Base-by-base conservation (phyloP, 2,797 vertebrate genomes). In the Brachyrhaphis roseni region DNA sequence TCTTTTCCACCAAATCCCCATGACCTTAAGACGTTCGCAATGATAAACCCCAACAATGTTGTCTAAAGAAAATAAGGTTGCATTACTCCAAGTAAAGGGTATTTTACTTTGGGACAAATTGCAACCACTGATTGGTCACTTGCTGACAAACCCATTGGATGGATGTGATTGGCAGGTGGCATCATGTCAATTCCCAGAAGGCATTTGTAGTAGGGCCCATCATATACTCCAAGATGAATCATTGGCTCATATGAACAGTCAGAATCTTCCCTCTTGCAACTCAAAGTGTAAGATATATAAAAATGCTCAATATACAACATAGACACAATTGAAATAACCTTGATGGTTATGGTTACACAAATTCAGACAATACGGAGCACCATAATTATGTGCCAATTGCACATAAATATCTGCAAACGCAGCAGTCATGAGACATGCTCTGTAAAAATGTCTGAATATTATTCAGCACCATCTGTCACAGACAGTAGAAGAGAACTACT, bases 391-490 rank as follows among this genome's bases (percentile, higher is more conserved):
- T 39, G 18, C 23, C 51, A 49, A 68, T 16, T 39, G 8, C 34
- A 49, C 34, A 51, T 23, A 77, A 68, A 77, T 49, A 11, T 18
- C 34, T 70, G 18, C 49, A 57, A 57, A 16, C 4, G 55, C 3
- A 1, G 12, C 8, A 11, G 16, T 76, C 26, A 26, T n/a, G 62
- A 51, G 12, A 49, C 31, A 77, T 77, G 41, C 41, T 55, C 16
- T 47, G 13, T 45, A 47, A 62, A 64, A 51, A 16, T 7, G 15
- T 26, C 26, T 49, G 15, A 23, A 49, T 18, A 66, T 79, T 28
- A 79, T 51, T 49, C 46, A 74, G 11, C 26, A 64, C 55, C 59
- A 26, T 49, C 34, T 46, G 15, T 73, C 62, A 68, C 34, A 51
- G n/a, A 31, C 20, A 64, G 43, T 8, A n/a, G 18, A 43, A 43